phyloP scores from a whole-genome alignment of 2,797 vertebrate species.

The Poecilia velifera region DNA sequence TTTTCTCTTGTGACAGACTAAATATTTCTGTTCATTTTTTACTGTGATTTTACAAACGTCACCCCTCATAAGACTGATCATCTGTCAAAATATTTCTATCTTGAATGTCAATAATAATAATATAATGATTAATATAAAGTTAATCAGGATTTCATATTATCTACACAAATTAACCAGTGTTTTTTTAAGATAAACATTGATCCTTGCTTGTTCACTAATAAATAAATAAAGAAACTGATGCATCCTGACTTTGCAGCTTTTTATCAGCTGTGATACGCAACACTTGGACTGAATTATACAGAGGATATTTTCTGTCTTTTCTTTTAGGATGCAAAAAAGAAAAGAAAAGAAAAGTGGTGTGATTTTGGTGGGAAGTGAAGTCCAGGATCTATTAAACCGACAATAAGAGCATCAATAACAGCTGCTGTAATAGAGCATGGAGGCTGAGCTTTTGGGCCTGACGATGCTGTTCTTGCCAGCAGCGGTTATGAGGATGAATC shows the following conservation, averaged over 20 bases:
- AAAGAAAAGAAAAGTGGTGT: conserved; percentile 21
- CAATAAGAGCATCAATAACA: conserved; percentile 64
- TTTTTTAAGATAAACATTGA: conserved; percentile 43
- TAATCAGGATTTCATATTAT: conserved; percentile 24
- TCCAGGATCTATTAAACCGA: conserved; percentile 55
- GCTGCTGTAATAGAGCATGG: conserved; percentile 52
- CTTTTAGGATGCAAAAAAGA: conserved; percentile 19
- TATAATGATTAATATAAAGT: conserved; percentile 17
- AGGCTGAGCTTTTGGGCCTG: conserved; percentile 25
- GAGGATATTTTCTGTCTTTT: conserved; percentile 57
- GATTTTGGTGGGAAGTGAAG: conserved; percentile 55
- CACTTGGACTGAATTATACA: conserved; percentile 53
- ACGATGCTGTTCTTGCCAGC: conserved; percentile 54
- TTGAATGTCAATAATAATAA: background rate
- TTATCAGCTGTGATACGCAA: conserved; percentile 45
- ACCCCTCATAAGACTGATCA: background rate
- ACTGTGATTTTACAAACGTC: no score
- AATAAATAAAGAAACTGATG: conserved; percentile 18
- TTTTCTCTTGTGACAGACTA: no score
- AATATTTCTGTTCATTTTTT: no score
- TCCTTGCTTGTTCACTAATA: conserved; percentile 22
- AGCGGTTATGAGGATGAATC: conserved; percentile 61
- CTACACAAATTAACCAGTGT: conserved; percentile 31
- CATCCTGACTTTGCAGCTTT: conserved; percentile 28
- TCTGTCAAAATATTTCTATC: conserved; percentile 44